These are phyloP conservation scores for Apogon talboti DNA, from an alignment of 2,797 vertebrate genomes.

Conservation along the genomic window DNA sequence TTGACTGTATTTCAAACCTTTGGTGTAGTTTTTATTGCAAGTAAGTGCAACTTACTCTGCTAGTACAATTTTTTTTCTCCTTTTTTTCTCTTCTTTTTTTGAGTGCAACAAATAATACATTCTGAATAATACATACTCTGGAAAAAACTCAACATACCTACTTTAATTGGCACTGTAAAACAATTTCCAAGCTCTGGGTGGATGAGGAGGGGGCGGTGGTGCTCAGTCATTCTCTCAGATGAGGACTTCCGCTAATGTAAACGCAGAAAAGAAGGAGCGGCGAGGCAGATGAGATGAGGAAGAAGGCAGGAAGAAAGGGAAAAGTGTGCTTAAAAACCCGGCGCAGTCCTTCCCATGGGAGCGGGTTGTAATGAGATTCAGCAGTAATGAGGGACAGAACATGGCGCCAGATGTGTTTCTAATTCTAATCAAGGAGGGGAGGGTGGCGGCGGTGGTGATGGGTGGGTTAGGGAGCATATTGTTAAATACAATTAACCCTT, in stretches of 20 bases:
- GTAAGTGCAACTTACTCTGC: conserved; percentile 73
- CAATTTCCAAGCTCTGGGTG: conserved; percentile 74
- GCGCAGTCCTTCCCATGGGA: conserved; percentile 70
- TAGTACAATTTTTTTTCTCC: conserved; percentile 76
- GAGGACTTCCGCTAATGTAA: conserved; percentile 85
- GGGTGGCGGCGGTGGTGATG: conserved; percentile 25
- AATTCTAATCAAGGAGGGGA: conserved; percentile 84
- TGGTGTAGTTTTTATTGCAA: conserved; percentile 79
- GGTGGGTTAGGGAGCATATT: conserved; percentile 76
- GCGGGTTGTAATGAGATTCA: conserved; percentile 82
- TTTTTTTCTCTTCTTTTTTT: conserved; percentile 43
- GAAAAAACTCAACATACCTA: conserved; percentile 75
- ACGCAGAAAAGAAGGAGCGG: conserved; percentile 78
- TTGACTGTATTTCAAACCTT: conserved; percentile 75
- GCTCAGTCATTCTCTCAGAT: conserved; percentile 84
- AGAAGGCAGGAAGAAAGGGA: conserved; percentile 77
- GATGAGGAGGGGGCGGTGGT: conserved; percentile 51
- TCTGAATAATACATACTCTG: conserved; percentile 78
- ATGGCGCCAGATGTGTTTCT: conserved; percentile 84
- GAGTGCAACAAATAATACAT: conserved; percentile 80
- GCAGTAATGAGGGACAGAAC: conserved; percentile 87
- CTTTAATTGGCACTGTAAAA: conserved; percentile 87
- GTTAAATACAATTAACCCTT: conserved; percentile 87
- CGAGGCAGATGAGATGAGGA: conserved; percentile 75
- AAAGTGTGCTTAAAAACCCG: conserved; percentile 81